Conservation (phyloP, 2,113 vertebrate species). For the Erythrolamprus reginae region DNA sequence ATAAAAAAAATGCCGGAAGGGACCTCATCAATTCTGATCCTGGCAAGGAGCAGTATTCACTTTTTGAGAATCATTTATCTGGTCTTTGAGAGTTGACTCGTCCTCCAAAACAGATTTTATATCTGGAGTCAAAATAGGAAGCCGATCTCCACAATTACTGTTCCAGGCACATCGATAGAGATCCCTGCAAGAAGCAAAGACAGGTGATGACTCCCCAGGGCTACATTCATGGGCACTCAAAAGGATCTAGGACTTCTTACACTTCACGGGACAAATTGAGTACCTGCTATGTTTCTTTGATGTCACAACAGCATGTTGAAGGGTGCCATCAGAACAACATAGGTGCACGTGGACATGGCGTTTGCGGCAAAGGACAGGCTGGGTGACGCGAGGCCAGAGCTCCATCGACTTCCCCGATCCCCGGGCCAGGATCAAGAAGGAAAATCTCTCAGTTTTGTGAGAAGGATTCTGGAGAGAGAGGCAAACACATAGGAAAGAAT, state of each 20-base stretch:
- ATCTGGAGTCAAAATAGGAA: conserved; percentile 61
- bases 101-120: background rate
- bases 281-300: conserved; percentile 76
- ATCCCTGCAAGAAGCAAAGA: conserved; percentile 64
- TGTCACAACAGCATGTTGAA: conserved; percentile 75
- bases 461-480: conserved; percentile 60
- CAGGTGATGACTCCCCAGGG: background rate
- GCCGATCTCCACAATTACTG: conserved; percentile 80
- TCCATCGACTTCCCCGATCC: conserved; percentile 1
- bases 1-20: background rate
- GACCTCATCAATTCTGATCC: background rate
- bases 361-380: conserved; percentile 68
- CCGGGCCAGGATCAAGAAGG: conserved; percentile 73
- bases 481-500: background rate
- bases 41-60: background rate
- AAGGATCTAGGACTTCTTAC: background rate
- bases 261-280: accelerated
- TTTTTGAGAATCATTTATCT: background rate
- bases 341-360: conserved; percentile 80
- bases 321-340: conserved; percentile 72
- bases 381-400: conserved; percentile 74
- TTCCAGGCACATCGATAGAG: conserved; percentile 80
- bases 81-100: background rate
- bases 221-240: no score
- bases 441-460: conserved; percentile 75